Evolutionary conservation across 2,113 vertebrate species (phyloP), one percentile per base, ranked within the genome.

Genomic region (Pelobates fuscus): DNA sequence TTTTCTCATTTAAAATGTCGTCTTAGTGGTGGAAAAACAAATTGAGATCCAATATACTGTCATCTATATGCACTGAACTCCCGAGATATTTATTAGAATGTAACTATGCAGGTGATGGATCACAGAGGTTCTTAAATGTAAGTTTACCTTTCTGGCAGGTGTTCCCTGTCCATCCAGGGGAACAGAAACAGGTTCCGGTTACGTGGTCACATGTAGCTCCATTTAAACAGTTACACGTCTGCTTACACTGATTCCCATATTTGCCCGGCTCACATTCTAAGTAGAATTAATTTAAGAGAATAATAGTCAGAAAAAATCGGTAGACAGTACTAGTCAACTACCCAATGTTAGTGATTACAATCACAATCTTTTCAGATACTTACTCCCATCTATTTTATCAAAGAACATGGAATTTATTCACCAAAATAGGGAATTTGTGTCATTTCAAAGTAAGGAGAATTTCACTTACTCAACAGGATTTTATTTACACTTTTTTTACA

Each of bases 171-270:
- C 95, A 98, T 0, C 97, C 95, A 0, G 91, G 83, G 0, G 82
- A 67, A 24, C 97, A 98, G 78, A 29, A 82, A 77, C 97, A 98
- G 26, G 20, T 88, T 27, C 96, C 96, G 0, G 78, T 93, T 68
- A 89, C 43, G 0, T 88, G 91, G 85, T 93, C 79, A 79, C 96
- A 98, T 73, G 88, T 81, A 17, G 93, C 94, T 0, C 87, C 83
- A 0, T 96, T 93, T 77, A 78, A 86, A 67, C 96, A 98, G 58
- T 17, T 3, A 58, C 96, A 98, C 41, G 76, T 80, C 82, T 85
- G 92, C 86, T 91, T 94, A 89, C 96, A 98, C 80, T 86, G 86
- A 25, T 88, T 82, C 5, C 97, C 94, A 0, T 93, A 95, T 49
- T 83, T 90, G 67, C 86, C 87, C 17, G 85, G 65, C 0, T 80